Conservation (phyloP, 2,797 vertebrate genomes). For the Artibeus lituratus region DNA sequence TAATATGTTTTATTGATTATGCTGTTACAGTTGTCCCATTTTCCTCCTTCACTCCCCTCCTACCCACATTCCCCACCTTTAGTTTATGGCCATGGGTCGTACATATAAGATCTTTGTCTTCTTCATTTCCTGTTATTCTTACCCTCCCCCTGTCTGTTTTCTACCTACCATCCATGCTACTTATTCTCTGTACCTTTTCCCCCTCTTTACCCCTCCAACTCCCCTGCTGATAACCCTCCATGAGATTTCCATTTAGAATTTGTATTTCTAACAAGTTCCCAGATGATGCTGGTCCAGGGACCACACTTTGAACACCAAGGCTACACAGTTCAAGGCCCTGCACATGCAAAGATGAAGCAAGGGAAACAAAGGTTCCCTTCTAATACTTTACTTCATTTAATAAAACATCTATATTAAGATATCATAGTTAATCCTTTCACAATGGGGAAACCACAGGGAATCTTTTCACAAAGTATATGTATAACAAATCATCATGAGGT, state of each 20-base stretch:
- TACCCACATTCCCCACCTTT: no score
- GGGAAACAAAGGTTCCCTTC: not conserved
- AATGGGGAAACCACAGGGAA: not conserved
- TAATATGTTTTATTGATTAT: no score
- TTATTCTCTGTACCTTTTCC: no score
- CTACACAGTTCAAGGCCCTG: not conserved
- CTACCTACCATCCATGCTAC: no score
- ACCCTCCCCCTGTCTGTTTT: no score
- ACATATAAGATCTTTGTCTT: no score
- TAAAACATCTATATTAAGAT: not conserved
- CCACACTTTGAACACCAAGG: not conserved
- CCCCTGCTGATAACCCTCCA: no score
- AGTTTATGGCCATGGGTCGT: no score
- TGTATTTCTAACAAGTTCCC: not conserved
- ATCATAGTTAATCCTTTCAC: not conserved
- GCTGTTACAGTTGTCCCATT: no score
- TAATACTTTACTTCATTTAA: not conserved
- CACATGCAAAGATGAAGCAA: not conserved
- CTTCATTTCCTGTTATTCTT: no score
- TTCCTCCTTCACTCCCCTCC: no score
- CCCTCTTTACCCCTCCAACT: no score
- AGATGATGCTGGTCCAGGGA: not conserved
- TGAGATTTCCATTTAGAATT: not conserved
- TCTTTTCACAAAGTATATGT: not conserved
- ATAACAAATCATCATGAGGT: not conserved